Percentiles rank a stretch among this genome's conserved stretches.
Evolutionary conservation across 2,888 invertebrate genomes (phyloP).

Genomic region (Drosophila conformis): DNA sequence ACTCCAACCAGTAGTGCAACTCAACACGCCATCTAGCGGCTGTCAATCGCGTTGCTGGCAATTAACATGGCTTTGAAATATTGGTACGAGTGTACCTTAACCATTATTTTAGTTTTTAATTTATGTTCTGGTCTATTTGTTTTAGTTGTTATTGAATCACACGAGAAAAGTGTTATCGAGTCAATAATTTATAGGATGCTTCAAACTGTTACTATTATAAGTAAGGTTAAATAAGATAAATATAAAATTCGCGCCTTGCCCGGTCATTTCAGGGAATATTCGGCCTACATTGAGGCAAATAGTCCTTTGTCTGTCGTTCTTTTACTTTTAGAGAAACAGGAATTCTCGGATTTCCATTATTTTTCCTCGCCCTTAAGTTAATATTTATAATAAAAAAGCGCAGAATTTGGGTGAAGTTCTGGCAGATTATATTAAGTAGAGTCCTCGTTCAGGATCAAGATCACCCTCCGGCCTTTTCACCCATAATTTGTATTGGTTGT

Average conservation of each 20-base stretch:
- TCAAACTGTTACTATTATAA: not conserved
- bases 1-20: conserved; percentile 2
- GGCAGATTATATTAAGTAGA: no score
- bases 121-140: not conserved
- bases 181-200: not conserved
- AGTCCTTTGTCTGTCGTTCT: not conserved
- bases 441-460: not conserved
- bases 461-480: not conserved
- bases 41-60: not conserved
- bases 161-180: not conserved
- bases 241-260: not conserved
- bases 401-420: not conserved
- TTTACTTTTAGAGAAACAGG: not conserved
- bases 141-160: not conserved
- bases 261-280: not conserved
- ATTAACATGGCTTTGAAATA: not conserved
- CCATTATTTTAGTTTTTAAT: not conserved
- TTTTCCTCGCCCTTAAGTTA: not conserved
- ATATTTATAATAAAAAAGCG: not conserved
- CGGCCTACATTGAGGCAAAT: not conserved
- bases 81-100: not conserved
- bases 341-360: not conserved
- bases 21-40: conserved; percentile 21
- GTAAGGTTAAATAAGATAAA: not conserved
- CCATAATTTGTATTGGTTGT: conserved; percentile 4